phyloP scores from a whole-genome alignment of 2,113 vertebrate species.

The Rhinogobius similis region DNA sequence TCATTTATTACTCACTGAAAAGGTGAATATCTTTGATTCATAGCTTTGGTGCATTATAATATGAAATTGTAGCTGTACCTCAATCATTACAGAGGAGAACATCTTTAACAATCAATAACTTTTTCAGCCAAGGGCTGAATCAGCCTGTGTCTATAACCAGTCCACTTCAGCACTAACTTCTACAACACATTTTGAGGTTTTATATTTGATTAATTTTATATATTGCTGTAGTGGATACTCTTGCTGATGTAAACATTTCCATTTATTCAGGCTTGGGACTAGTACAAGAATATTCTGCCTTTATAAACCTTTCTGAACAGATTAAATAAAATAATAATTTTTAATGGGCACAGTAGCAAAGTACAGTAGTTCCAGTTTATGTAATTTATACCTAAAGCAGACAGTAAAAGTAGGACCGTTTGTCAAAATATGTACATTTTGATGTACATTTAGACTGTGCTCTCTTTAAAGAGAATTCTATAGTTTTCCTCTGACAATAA shows the following conservation, averaged over 20 bases:
- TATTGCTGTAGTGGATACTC: not conserved
- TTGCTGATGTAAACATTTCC: not conserved
- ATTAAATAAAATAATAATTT: not conserved
- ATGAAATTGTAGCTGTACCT: conserved; percentile 9
- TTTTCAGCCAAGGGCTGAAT: conserved; percentile 26
- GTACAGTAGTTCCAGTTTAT: not conserved
- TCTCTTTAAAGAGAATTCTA: no score
- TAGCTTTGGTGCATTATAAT: conserved; percentile 25
- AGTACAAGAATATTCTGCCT: not conserved
- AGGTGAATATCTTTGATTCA: conserved; percentile 2
- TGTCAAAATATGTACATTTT: no score
- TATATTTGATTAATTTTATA: no score
- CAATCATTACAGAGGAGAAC: conserved; percentile 8
- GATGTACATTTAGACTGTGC: not conserved
- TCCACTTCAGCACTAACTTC: conserved; percentile 26
- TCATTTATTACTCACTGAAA: not conserved
- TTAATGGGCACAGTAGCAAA: not conserved
- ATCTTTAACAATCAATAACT: conserved; percentile 46
- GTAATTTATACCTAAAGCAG: not conserved
- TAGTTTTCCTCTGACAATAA: no score
- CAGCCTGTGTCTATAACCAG: conserved; percentile 25
- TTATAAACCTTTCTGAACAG: not conserved
- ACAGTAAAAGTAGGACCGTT: not conserved
- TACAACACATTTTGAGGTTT: not conserved
- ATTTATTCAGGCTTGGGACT: not conserved